Conservation (phyloP, 2,888 invertebrate genomes). For the Chrysolina oricalcia region DNA sequence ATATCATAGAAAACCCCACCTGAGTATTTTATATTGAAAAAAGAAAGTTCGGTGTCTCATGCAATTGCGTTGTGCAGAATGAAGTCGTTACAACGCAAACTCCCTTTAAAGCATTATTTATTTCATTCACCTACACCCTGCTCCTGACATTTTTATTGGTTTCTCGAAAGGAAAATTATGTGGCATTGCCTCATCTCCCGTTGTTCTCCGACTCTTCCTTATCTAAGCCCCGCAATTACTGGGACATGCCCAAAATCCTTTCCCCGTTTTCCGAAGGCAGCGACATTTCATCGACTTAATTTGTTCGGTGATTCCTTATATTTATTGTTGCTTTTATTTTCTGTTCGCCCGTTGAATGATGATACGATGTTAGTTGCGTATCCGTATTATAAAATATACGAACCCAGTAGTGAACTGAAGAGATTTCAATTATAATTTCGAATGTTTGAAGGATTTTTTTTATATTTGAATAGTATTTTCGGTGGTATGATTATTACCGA, state of each 20-base stretch:
- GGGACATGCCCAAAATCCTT: constrained; percentile 59
- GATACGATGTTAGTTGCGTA: neutral
- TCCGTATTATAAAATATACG: neutral
- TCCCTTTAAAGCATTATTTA: constrained; percentile 10
- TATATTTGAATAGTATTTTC: no score
- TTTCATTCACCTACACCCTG: constrained; percentile 23
- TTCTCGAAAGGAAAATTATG: constrained; percentile 60
- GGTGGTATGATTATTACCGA: no score
- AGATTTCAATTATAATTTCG: neutral
- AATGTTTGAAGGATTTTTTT: no score
- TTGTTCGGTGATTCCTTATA: constrained; percentile 34
- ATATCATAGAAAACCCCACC: no score
- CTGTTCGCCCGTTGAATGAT: neutral
- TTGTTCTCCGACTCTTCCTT: constrained; percentile 60
- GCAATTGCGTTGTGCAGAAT: neutral
- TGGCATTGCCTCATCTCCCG: constrained; percentile 64
- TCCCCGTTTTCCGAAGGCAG: constrained; percentile 45
- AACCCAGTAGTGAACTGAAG: no score
- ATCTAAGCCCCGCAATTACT: constrained; percentile 66
- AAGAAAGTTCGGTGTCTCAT: neutral
- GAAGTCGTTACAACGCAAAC: neutral
- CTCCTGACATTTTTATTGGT: constrained; percentile 69
- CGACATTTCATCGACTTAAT: constrained; percentile 47
- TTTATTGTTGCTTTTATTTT: constrained; percentile 11
- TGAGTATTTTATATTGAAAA: no score